Evolutionary conservation across 2,113 vertebrate species (phyloP), one percentile per base, ranked within the genome.

Genomic region (Muntiacus muntjak): DNA sequence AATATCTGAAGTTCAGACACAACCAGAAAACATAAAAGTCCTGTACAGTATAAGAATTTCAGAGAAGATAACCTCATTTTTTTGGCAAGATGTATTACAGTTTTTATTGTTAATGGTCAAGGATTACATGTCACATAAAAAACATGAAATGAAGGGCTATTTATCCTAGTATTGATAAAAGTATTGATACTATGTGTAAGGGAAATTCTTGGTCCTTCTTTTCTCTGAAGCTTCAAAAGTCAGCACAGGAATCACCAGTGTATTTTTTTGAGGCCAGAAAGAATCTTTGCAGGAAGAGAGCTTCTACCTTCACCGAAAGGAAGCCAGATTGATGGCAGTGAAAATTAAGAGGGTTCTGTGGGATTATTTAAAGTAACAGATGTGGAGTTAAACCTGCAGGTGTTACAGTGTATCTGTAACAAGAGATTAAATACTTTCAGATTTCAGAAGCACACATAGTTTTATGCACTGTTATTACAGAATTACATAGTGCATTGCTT

Each of bases 341-440:
- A 97, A 97, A 93, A 97, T 91, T 96, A 94, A 92, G 87, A 97
- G 86, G 71, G 16, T 89, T 98, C 87, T 95, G 40, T 89, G 89
- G 62, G 57, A 95, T 87, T 82, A 87, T 91, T 95, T 94, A 95
- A 96, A 19, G 55, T 78, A 97, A 95, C 84, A 94, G 88, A 96
- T 97, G 90, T 89, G 52, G 25, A 87, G 55, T 93, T 95, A 96
- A 97, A 93, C n/a, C 54, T 57, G 11, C 52, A 96, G 97, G 89
- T 95, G 43, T 67, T 96, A 76, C 15, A 92, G 30, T 74, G 36
- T 82, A 58, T 96, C 84, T 67, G 43, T 23, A 87, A 26, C 71
- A 87, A 98, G 87, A 47, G 50, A 98, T 94, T 85, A 93, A 97
- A 92, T 60, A 45, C 87, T 85, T 93, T 97, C 93, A 58, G 58